Evolutionary conservation across 2,113 vertebrate genomes (phyloP).

Genomic region (Cebus imitator): DNA sequence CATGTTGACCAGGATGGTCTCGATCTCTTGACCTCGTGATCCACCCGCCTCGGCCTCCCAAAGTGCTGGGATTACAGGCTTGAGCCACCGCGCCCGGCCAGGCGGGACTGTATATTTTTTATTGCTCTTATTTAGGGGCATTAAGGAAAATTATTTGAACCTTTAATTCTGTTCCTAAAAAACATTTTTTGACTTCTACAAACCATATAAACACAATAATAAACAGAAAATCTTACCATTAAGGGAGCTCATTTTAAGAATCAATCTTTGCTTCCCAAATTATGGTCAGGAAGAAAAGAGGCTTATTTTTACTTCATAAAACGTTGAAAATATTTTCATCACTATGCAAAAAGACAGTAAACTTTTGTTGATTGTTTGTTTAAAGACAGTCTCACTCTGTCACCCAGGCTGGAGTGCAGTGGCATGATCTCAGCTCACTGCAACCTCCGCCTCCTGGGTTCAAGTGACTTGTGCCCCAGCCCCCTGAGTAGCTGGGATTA

Average conservation of each 20-base stretch:
- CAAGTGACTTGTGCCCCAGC: too few species aligned
- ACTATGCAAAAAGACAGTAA: not conserved
- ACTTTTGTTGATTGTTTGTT: not conserved
- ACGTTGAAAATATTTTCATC: not conserved
- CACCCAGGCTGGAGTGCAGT: too few species aligned
- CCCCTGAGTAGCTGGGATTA: too few species aligned
- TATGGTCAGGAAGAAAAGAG: not conserved
- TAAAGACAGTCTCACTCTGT: too few species aligned
- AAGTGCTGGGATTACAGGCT: too few species aligned
- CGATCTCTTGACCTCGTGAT: too few species aligned
- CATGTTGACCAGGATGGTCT: too few species aligned
- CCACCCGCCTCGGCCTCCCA: too few species aligned
- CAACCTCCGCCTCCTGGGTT: too few species aligned
- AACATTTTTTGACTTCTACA: not conserved
- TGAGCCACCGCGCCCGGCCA: too few species aligned
- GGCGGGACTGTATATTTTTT: not conserved
- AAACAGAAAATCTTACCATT: not conserved
- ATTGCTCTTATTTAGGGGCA: not conserved
- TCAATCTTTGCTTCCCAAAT: not conserved
- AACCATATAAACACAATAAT: not conserved
- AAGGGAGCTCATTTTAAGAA: not conserved
- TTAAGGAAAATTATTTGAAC: constrained; percentile 25
- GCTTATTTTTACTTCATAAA: constrained; percentile 4
- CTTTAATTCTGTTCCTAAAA: not conserved
- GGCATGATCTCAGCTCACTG: too few species aligned